Evolutionary conservation across 2,797 vertebrate species (phyloP).

Genomic region (Tamandua tetradactyla): DNA sequence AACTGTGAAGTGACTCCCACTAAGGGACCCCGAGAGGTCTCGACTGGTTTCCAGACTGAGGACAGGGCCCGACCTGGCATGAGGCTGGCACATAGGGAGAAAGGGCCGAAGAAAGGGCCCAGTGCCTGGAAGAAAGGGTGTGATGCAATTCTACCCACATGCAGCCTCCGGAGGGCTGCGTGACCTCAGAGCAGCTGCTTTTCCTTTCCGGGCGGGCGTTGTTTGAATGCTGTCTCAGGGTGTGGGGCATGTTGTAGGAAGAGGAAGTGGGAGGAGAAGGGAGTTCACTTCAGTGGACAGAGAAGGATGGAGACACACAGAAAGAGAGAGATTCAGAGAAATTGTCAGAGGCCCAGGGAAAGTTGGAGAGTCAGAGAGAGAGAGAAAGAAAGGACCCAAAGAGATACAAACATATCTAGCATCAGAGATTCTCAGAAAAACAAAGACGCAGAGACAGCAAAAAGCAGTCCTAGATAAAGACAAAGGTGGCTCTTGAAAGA

Average conservation of each 20-base stretch:
- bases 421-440: not conserved
- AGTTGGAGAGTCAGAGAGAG: not conserved
- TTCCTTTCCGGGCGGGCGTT: not conserved
- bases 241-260: not conserved
- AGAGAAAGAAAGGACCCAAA: not conserved
- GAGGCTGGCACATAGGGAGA: not conserved
- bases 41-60: not conserved
- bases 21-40: not conserved
- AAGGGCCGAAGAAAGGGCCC: not conserved
- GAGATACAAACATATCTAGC: not conserved
- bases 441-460: not conserved
- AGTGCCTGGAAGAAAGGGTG: not conserved
- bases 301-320: not conserved
- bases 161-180: not conserved
- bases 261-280: not conserved
- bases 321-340: not conserved
- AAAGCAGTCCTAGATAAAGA: not conserved
- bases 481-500: not conserved
- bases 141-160: not conserved
- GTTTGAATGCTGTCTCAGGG: not conserved
- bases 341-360: not conserved
- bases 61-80: not conserved
- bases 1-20: not conserved
- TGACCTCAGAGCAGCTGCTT: not conserved
- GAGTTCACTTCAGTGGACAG: not conserved